phyloP scores from a whole-genome alignment of 2,113 vertebrate species.

The Pterocles orientalis region DNA sequence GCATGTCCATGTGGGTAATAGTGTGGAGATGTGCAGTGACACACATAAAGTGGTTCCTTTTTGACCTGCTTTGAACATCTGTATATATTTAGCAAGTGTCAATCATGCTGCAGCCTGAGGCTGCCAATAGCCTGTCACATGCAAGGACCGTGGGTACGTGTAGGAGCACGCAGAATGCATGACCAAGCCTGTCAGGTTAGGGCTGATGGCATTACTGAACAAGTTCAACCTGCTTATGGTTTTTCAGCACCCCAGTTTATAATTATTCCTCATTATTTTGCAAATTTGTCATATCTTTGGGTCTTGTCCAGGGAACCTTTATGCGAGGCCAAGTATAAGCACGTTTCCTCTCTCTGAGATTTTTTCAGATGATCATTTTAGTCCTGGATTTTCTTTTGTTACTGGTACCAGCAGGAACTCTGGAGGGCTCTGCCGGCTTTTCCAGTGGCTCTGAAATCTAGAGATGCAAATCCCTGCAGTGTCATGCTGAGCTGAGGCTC shows the following conservation, averaged over 20 bases:
- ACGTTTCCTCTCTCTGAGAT: neutral
- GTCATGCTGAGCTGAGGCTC: constrained; percentile 1
- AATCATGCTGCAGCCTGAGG: neutral
- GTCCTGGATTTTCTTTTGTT: constrained; percentile 6
- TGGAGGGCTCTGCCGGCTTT: neutral
- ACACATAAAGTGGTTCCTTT: neutral
- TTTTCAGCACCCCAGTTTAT: constrained; percentile 29
- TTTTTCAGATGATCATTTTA: neutral
- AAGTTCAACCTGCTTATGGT: constrained; percentile 31
- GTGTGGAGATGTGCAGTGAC: neutral
- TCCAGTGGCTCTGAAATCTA: constrained; percentile 11
- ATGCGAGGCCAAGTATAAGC: neutral
- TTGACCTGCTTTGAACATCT: neutral
- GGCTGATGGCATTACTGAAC: constrained; percentile 24
- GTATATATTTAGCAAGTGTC: neutral
- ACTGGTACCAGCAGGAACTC: neutral
- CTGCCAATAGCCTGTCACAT: neutral
- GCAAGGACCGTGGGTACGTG: neutral
- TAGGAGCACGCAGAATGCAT: neutral
- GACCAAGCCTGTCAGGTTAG: neutral
- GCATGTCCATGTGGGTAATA: neutral
- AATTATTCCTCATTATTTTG: constrained; percentile 49
- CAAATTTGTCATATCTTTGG: constrained; percentile 25
- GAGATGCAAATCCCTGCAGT: neutral
- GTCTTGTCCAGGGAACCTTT: constrained; percentile 19